Conservation (phyloP, 2,113 vertebrate genomes). For the Excalfactoria chinensis region DNA sequence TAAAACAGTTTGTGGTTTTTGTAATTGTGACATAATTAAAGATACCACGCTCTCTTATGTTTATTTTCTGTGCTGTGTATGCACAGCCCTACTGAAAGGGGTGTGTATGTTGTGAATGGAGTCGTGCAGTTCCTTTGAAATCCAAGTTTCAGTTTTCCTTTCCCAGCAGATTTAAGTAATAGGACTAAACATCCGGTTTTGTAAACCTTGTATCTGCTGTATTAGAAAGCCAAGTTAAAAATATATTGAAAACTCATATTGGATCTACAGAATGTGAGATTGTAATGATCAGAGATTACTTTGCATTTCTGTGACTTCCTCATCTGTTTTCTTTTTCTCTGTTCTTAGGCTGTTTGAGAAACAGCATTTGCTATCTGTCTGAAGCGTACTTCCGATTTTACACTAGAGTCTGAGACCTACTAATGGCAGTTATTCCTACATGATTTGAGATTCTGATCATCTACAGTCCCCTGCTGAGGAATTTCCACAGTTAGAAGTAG, state of each 20-base stretch:
- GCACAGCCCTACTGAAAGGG: neutral
- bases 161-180: neutral
- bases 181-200: neutral
- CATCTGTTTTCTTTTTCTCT: neutral
- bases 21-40: neutral
- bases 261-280: neutral
- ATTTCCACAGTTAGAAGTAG: neutral
- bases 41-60: accelerated
- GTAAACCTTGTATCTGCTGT: accelerated
- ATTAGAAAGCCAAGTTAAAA: neutral
- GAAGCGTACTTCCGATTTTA: neutral
- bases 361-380: neutral
- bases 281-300: neutral
- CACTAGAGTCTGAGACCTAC: neutral
- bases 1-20: neutral
- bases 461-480: neutral
- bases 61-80: neutral
- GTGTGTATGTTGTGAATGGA: neutral
- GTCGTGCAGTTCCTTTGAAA: neutral
- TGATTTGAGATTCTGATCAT: neutral
- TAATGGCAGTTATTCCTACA: neutral
- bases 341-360: neutral
- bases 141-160: neutral
- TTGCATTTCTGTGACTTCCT: neutral
- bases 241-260: neutral